These are phyloP conservation scores for Dryobates pubescens DNA, from an alignment of 2,797 vertebrate species.

Conservation along the genomic window DNA sequence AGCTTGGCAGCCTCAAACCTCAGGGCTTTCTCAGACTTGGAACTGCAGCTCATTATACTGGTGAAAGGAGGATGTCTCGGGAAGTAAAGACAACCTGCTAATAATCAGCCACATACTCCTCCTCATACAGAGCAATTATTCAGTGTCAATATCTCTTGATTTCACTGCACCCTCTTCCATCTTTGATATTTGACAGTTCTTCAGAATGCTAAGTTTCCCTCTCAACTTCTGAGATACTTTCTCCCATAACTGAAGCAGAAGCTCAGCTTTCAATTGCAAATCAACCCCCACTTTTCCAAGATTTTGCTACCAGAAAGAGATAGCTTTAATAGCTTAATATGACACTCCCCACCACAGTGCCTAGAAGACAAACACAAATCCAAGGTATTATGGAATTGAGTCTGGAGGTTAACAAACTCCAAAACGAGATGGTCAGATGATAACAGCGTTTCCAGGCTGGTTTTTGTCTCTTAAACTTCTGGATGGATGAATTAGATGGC, in stretches of 20 bases:
- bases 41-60: not conserved
- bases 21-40: not conserved
- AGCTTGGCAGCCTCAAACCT: not conserved
- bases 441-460: not conserved
- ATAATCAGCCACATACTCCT: not conserved
- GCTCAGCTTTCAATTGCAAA: not conserved
- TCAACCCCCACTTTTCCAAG: not conserved
- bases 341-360: not conserved
- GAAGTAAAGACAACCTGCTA: not conserved
- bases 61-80: not conserved
- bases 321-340: not conserved
- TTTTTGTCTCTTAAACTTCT: not conserved
- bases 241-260: not conserved
- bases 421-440: not conserved
- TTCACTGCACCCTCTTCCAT: not conserved
- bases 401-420: not conserved
- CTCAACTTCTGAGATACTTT: not conserved
- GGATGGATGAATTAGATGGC: not conserved
- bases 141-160: not conserved
- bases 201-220: not conserved
- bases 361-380: not conserved
- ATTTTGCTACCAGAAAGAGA: not conserved
- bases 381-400: not conserved
- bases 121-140: not conserved
- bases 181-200: not conserved